phyloP scores from a whole-genome alignment of 2,888 invertebrate genomes.

The Hylaea fasciaria region DNA sequence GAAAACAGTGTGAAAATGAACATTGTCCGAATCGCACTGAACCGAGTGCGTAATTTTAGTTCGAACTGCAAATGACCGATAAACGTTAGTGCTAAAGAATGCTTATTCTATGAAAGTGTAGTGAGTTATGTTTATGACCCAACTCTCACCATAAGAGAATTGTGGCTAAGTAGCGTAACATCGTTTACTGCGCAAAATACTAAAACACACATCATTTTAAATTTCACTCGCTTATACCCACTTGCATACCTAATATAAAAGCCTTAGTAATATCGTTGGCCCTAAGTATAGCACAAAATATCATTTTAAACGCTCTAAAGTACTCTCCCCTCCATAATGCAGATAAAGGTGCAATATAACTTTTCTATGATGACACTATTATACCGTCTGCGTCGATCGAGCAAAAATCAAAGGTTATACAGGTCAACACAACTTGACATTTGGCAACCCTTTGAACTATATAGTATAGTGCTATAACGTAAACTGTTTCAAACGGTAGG shows the following conservation, averaged over 20 bases:
- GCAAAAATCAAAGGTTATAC: constrained; percentile 45
- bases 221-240: neutral
- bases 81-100: no score
- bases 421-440: constrained; percentile 49
- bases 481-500: constrained; percentile 22
- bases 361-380: constrained; percentile 36
- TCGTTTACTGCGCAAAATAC: no score
- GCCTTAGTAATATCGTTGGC: constrained; percentile 3
- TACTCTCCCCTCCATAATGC: constrained; percentile 17
- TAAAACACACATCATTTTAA: neutral
- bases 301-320: constrained; percentile 22
- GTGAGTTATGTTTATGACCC: no score
- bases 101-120: no score
- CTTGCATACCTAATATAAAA: constrained; percentile 1
- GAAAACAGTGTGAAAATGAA: no score
- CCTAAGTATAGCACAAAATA: constrained; percentile 18
- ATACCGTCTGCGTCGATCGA: constrained; percentile 37
- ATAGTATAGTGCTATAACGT: no score
- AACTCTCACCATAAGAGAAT: no score
- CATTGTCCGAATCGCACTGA: no score
- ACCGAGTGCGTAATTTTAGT: no score
- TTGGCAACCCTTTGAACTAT: constrained; percentile 52
- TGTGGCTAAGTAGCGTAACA: no score
- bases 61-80: no score
- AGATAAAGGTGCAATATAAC: constrained; percentile 31